Conservation (phyloP, 2,113 vertebrate genomes). For the Chionis minor region DNA sequence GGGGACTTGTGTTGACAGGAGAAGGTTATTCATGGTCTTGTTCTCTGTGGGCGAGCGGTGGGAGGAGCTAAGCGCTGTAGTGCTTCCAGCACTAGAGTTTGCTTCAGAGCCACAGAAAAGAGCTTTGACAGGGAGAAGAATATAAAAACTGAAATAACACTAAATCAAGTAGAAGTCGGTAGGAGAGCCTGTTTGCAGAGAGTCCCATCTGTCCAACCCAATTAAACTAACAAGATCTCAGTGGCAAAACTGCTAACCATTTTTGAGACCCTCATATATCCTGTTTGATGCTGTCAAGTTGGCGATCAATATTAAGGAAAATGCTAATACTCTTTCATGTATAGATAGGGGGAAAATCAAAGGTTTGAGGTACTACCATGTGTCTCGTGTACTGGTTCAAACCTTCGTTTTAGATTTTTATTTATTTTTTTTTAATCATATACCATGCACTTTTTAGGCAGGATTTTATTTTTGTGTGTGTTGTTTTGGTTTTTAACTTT, state of each 20-base stretch:
- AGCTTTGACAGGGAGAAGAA: neutral
- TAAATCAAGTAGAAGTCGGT: neutral
- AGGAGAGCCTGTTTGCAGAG: neutral
- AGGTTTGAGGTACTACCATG: neutral
- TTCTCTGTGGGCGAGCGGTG: neutral
- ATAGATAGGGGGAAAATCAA: neutral
- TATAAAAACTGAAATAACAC: neutral
- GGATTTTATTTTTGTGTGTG: neutral
- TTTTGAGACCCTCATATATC: constrained; percentile 76
- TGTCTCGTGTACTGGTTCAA: neutral
- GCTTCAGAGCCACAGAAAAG: neutral
- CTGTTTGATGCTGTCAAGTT: constrained; percentile 46
- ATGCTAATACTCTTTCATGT: neutral
- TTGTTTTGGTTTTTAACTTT: neutral
- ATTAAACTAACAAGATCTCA: neutral
- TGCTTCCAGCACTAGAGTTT: neutral
- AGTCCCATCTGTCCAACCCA: neutral
- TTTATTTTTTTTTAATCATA: neutral
- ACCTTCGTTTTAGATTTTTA: neutral
- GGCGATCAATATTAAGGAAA: constrained; percentile 8
- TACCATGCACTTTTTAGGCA: neutral
- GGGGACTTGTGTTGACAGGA: neutral
- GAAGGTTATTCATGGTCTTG: neutral
- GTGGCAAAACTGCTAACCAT: constrained; percentile 86
- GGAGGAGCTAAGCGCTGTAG: neutral